Evolutionary conservation across 2,888 invertebrate species (phyloP), one percentile per base, ranked within the genome.

Genomic region (Aphodius sticticus): DNA sequence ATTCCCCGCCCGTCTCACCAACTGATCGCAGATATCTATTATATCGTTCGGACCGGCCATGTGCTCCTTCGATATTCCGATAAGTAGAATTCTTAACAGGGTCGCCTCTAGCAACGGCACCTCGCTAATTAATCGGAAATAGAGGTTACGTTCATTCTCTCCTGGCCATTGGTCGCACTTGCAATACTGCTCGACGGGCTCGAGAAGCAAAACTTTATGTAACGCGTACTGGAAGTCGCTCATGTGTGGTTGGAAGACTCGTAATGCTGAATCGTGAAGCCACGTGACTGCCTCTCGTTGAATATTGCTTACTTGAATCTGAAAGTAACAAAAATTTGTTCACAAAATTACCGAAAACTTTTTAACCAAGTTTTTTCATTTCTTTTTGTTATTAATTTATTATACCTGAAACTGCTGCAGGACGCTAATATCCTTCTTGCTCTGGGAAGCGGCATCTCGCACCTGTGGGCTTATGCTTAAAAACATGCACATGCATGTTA

Each of bases 31-130:
- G 35, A 98, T 91, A 85, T 98, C 98, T 82, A 98, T 92, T 14
- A 96, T 94, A 86, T 98, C 98, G 0, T 94, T 92, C 5, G 96
- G 93, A 2, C 92, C 93, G 69, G 98, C 92, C 0, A 96, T 96
- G 84, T 95, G 94, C 81, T 96, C 96, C 91, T 95, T 88, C 0
- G 89, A 88, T 80, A 87, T 85, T 9, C 83, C 98, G 83, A 98
- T 96, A 82, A 96, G 91, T 76, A 98, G 92, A 77, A 99, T 91
- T 74, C 96, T 90, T 78, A 97, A 90, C 78, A 99, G 89, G 0
- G 97, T 96, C 84, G 95, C 95, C 90, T 98, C 96, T 69, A 94
- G 92, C 74, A 98, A 91, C 0, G 98, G 98, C 15, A 96, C 95
- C 89, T 99, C 98, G 69, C 95, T 94, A 79, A 96, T 95, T 79